Evolutionary conservation across 2,113 vertebrate genomes (phyloP).

Genomic region (Scomber scombrus): DNA sequence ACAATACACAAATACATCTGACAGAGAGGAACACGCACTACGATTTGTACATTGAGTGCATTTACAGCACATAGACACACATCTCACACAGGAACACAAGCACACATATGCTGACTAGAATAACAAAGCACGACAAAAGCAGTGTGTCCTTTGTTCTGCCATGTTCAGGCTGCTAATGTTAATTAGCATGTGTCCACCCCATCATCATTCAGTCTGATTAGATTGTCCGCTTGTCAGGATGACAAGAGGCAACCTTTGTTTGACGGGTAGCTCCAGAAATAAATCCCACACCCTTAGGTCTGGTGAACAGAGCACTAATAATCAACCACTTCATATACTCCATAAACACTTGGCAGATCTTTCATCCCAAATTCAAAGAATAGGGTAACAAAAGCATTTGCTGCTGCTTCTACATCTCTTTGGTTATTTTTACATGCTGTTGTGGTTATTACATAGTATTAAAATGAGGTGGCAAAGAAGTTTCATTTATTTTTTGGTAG

Average conservation of each 20-base stretch:
- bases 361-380: background rate
- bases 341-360: background rate
- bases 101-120: background rate
- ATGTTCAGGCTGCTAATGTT: constrained; percentile 36
- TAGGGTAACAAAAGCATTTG: background rate
- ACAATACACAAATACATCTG: background rate
- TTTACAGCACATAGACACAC: constrained; percentile 2
- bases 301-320: constrained; percentile 32
- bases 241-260: constrained; percentile 54
- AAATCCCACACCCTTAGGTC: constrained; percentile 45
- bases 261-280: constrained; percentile 49
- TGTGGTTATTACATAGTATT: background rate
- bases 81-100: constrained; percentile 17
- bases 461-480: background rate
- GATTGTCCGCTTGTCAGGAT: constrained; percentile 52
- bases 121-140: constrained; percentile 6
- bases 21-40: background rate
- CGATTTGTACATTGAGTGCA: background rate
- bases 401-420: too few species aligned
- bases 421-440: background rate
- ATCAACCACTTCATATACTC: constrained; percentile 12
- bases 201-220: constrained; percentile 63
- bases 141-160: constrained; percentile 17
- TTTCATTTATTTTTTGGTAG: background rate
- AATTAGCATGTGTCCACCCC: constrained; percentile 69